Evolutionary conservation across 2,113 vertebrate genomes (phyloP).

Genomic region (Danionella cerebrum): DNA sequence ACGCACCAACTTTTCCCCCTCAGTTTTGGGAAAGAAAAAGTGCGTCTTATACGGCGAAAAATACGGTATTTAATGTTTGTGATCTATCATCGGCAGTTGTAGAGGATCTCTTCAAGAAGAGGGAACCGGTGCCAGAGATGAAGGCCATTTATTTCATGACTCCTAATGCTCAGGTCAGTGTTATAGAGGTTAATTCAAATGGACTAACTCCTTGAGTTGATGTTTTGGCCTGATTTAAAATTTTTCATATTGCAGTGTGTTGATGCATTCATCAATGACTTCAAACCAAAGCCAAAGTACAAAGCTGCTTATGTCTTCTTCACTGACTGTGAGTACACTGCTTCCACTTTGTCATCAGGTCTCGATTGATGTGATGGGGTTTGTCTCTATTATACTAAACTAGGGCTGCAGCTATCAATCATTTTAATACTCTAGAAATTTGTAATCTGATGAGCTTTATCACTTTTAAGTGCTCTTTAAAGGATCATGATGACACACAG

Average conservation of each 20-base stretch:
- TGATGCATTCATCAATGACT: conserved; percentile 84
- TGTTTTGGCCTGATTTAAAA: not conserved
- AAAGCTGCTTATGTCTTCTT: conserved; percentile 93
- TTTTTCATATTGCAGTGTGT: conserved; percentile 69
- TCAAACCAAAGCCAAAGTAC: conserved; percentile 81
- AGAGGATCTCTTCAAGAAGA: conserved; percentile 83
- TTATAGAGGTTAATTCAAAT: not conserved
- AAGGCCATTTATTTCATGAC: conserved; percentile 94
- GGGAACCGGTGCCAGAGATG: conserved; percentile 88
- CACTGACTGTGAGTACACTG: conserved; percentile 85
- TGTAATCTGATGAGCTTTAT: no score
- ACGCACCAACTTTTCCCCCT: no score
- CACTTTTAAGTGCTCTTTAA: no score
- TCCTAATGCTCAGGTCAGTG: conserved; percentile 78
- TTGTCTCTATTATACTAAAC: no score
- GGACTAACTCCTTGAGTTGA: not conserved
- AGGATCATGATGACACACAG: no score
- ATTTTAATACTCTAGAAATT: no score
- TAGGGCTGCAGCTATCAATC: no score
- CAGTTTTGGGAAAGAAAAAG: no score
- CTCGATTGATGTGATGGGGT: no score
- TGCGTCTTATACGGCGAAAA: no score
- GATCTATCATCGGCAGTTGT: conserved; percentile 71
- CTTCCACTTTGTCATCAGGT: not conserved
- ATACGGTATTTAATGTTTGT: not conserved